Conservation (phyloP, 2,888 invertebrate species). For the Yponomeuta malinellus region DNA sequence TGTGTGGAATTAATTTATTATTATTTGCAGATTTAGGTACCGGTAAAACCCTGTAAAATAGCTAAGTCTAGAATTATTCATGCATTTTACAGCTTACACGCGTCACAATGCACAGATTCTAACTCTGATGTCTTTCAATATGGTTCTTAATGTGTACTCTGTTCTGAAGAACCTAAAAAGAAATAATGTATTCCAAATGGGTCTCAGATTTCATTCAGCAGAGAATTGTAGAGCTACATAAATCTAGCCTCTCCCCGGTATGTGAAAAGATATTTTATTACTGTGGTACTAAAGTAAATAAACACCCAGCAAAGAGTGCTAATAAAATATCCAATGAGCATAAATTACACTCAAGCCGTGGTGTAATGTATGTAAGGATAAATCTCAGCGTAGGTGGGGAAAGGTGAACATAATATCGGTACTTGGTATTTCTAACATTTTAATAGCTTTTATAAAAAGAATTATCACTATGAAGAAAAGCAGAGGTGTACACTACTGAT, state of each 20-base stretch:
- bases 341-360: constrained; percentile 32
- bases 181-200: too few species aligned
- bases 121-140: too few species aligned
- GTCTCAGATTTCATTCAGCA: background rate
- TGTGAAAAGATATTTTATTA: background rate
- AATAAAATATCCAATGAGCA: constrained; percentile 48
- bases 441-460: background rate
- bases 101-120: too few species aligned
- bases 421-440: background rate
- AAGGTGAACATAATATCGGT: background rate
- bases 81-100: too few species aligned
- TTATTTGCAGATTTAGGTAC: too few species aligned
- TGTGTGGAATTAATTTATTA: too few species aligned
- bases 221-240: constrained; percentile 3
- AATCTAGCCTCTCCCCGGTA: background rate
- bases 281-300: background rate
- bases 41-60: too few species aligned
- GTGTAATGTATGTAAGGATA: constrained; percentile 12
- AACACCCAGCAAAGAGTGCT: constrained; percentile 17
- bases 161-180: too few species aligned
- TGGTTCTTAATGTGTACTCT: too few species aligned
- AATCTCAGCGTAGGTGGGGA: constrained; percentile 21
- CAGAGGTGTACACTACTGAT: background rate
- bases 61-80: too few species aligned
- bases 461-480: background rate